Evolutionary conservation across 2,113 vertebrate genomes (phyloP).

Genomic region (Trinectes maculatus): DNA sequence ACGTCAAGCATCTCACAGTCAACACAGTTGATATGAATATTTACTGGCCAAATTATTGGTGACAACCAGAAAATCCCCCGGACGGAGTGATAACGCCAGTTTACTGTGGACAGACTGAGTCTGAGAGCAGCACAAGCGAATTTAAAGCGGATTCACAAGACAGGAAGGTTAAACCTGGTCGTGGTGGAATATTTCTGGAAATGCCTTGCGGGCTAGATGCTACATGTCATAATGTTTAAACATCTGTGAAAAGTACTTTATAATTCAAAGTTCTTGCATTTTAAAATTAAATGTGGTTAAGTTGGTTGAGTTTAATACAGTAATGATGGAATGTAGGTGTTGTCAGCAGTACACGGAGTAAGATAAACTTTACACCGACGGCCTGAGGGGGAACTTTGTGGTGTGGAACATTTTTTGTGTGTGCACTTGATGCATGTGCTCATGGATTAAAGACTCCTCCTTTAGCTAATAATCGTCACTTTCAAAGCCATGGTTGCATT

Average conservation of each 20-base stretch:
- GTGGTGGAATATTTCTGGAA: background rate
- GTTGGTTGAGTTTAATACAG: no score
- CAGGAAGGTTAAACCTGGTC: constrained; percentile 2
- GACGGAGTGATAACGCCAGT: constrained; percentile 12
- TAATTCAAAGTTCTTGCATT: no score
- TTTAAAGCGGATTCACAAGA: background rate
- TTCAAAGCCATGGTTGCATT: constrained; percentile 22
- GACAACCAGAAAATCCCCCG: constrained; percentile 35
- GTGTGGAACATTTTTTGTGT: constrained; percentile 9
- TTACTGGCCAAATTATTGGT: constrained; percentile 25
- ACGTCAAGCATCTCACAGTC: constrained; percentile 7
- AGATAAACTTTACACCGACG: no score
- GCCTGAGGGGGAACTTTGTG: no score
- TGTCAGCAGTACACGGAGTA: no score
- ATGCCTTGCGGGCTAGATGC: background rate
- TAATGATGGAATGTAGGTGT: no score
- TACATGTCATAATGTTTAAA: background rate
- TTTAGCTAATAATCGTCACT: constrained; percentile 18
- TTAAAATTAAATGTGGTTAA: no score
- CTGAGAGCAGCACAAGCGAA: background rate
- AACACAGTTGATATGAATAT: constrained; percentile 18
- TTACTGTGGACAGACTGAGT: background rate
- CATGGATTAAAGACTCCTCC: constrained; percentile 25
- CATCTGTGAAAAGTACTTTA: no score
- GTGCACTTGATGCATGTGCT: constrained; percentile 9